Base-by-base conservation (phyloP, 2,113 vertebrate species). In the Bufo gargarizans region DNA sequence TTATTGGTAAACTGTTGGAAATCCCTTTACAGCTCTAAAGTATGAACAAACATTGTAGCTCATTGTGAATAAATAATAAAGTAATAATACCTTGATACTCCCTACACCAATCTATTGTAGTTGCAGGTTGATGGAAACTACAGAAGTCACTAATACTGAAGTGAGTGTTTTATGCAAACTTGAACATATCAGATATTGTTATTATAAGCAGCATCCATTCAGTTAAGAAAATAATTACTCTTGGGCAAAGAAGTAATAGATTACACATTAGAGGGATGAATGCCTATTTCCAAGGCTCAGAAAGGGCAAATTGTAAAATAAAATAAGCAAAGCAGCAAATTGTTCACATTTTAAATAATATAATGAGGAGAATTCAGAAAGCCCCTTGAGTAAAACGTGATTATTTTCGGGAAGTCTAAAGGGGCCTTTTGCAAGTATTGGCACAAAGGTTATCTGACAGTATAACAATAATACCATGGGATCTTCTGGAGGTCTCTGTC, bases 311-410 rank as follows among this genome's bases (percentile, higher is more conserved):
- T n/a, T 53, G 49, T 78, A 78, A 55, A 56, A 78, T 55, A 58
- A 79, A 79, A 33, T 59, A 56, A 58, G 77, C 55, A 16, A 80
- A 59, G n/a, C n/a, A 59, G 55, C 17, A 49, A 82, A 13, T 59
- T 63, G 58, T 65, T 65, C 58, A 82, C 43, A 49, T 45, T 63
- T 63, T 82, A 43, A 82, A 82, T 63, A 63, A 49, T 61, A 63
- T 82, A 56, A 80, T 80, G 56, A 82, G 80, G 13, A 82, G 45
- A 63, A 49, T 45, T 65, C 45, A 12, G 43, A 63, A 77, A 82
- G 49, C 80, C 80, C 45, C 80, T 65, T 82, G 58, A 63, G 59
- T 82, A 63, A 61, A 63, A 82, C 45, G 80, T 82, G 80, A 82
- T 82, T 65, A 82, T 65, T 65, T 82, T 81, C 58, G 63, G 58